Percentiles rank a stretch among this genome's conserved stretches.
These are phyloP conservation scores for Erythrocercus mccallii DNA, from an alignment of 2,113 vertebrate species.

Conservation along the genomic window DNA sequence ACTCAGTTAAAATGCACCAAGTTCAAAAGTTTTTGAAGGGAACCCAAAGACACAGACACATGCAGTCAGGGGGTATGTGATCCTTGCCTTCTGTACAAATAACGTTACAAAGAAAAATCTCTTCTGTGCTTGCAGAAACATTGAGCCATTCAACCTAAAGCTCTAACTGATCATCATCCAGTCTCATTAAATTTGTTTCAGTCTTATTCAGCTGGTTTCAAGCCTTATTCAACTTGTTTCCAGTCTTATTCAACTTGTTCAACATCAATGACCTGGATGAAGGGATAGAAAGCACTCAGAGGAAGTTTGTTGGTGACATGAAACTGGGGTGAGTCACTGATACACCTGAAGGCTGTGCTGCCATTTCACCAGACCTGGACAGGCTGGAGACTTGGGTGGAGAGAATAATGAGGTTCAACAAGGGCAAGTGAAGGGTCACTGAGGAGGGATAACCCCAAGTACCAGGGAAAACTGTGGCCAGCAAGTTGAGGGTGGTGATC, in stretches of 20 bases:
- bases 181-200: neutral
- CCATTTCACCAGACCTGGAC: neutral
- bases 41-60: neutral
- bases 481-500: rapidly evolving
- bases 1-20: neutral
- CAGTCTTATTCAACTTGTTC: neutral
- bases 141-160: neutral
- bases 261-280: neutral
- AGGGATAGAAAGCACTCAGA: neutral
- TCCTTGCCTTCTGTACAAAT: neutral
- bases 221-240: neutral
- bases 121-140: neutral
- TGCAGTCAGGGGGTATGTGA: neutral
- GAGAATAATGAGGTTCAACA: neutral
- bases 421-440: neutral
- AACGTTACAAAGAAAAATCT: neutral
- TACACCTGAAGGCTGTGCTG: neutral
- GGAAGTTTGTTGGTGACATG: neutral
- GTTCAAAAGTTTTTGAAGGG: neutral
- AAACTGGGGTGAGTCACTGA: neutral
- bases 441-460: neutral
- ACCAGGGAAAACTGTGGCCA: neutral
- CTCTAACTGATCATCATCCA: neutral
- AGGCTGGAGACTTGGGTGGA: neutral
- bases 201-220: neutral